Evolutionary conservation across 2,797 vertebrate genomes (phyloP), one percentile per base, ranked within the genome.

Genomic region (Sandelia bainsii): DNA sequence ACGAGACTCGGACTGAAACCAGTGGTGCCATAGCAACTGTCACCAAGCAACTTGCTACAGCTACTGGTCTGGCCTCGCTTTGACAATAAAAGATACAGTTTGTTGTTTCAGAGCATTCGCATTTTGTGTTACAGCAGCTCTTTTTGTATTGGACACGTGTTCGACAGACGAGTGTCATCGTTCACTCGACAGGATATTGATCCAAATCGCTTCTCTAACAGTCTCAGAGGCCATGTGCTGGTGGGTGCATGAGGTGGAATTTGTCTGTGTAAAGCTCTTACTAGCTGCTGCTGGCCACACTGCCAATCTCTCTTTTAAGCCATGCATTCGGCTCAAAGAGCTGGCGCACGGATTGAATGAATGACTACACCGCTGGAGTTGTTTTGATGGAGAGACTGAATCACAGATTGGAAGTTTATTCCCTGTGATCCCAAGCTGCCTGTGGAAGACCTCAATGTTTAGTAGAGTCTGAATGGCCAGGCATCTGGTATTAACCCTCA

Each of bases 111-210:
- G 20, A 74, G 78, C 49, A 20, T 59, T 84, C 54, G 25, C 64
- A 65, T 60, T 79, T 57, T 61, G 32, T 20, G 13, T 49, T 0
- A 11, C n/a, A 42, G 23, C 52, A 42, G 27, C 44, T 22, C 37
- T 78, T 70, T 45, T 75, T 61, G 37, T 48, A 53, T 66, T 39
- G 50, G 67, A 84, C 90, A 91, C 69, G 82, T 93, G 88, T 77
- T 25, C 0, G n/a, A 67, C 49, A 29, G 61, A 68, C n/a, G 10
- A 76, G 49, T 75, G 65, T 68, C 84, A 67, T 53, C 19, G 16
- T 79, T 52, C 51, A 57, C n/a, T n/a, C n/a, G 70, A 66, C 49
- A 8, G 54, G 53, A 75, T 79, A 91, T 92, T 81, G 87, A 93
- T 90, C 75, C 46, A 62, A 68, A 82, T 79, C 68, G 13, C 58